Conservation (phyloP, 2,797 vertebrate species). For the Macrochelys suwanniensis region DNA sequence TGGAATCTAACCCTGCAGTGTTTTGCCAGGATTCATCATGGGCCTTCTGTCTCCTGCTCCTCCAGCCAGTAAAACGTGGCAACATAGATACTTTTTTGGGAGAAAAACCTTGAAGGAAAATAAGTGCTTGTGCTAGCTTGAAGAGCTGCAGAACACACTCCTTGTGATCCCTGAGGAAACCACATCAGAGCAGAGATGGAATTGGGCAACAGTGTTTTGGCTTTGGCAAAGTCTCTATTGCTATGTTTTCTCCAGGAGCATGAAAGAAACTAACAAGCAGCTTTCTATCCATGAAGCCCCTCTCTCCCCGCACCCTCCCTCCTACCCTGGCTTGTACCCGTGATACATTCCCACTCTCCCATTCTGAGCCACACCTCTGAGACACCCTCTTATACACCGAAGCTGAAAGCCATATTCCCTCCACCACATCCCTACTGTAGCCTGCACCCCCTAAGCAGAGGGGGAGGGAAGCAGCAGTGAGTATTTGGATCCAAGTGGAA, state of each 20-base stretch:
- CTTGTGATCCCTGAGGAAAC: background rate
- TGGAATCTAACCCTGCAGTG: background rate
- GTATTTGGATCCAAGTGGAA: background rate
- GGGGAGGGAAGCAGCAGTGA: accelerated
- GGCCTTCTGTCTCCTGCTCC: background rate
- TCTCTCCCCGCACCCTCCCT: background rate
- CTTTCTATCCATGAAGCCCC: no score
- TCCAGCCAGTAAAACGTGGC: conserved; percentile 16
- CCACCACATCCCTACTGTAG: background rate
- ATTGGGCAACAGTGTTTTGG: background rate
- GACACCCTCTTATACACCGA: background rate
- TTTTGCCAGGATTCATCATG: background rate
- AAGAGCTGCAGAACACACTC: background rate
- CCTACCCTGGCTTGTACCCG: accelerated
- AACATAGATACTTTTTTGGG: background rate
- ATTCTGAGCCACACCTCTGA: background rate
- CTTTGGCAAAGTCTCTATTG: background rate
- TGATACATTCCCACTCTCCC: background rate
- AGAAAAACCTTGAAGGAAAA: conserved; percentile 1
- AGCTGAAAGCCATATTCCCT: background rate
- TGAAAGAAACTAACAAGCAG: background rate
- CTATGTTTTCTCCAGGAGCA: accelerated
- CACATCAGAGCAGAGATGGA: background rate
- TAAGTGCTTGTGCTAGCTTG: background rate
- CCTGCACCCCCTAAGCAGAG: accelerated